A percentile compares a stretch with the other conserved stretches of the same genome.
phyloP scores from a whole-genome alignment of 2,113 vertebrate species.

The Murina feae region DNA sequence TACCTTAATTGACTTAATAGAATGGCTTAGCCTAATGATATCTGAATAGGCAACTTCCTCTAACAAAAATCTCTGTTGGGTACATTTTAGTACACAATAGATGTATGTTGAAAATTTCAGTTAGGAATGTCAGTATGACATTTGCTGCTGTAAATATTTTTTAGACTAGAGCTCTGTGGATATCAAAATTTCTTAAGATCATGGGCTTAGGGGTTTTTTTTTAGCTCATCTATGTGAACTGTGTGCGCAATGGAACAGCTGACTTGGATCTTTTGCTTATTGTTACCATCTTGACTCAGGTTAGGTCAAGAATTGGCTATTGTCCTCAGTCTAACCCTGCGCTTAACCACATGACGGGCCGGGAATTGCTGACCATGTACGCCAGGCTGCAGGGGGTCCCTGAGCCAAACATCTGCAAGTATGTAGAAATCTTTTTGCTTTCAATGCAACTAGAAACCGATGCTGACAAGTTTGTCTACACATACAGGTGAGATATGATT shows the following conservation, averaged over 20 bases:
- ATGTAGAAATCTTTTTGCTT: conserved; percentile 92
- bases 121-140: not conserved
- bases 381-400: conserved; percentile 93
- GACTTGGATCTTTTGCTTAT: not conserved
- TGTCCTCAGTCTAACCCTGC: conserved; percentile 93
- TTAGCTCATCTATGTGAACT: not conserved
- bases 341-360: conserved; percentile 95
- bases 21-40: not conserved
- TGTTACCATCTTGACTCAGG: conserved; percentile 68
- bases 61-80: not conserved
- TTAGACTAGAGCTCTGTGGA: not conserved
- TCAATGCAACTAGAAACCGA: conserved; percentile 90
- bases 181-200: not conserved
- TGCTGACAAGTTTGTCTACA: conserved; percentile 88
- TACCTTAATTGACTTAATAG: not conserved
- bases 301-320: conserved; percentile 94
- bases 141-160: not conserved
- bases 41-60: not conserved
- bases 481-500: conserved; percentile 86
- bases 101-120: not conserved
- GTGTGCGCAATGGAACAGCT: not conserved
- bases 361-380: conserved; percentile 93
- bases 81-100: not conserved
- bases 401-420: conserved; percentile 87
- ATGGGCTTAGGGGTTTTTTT: not conserved